These are phyloP conservation scores for Varanus salvator DNA, from an alignment of 2,113 vertebrate species.

Conservation along the genomic window DNA sequence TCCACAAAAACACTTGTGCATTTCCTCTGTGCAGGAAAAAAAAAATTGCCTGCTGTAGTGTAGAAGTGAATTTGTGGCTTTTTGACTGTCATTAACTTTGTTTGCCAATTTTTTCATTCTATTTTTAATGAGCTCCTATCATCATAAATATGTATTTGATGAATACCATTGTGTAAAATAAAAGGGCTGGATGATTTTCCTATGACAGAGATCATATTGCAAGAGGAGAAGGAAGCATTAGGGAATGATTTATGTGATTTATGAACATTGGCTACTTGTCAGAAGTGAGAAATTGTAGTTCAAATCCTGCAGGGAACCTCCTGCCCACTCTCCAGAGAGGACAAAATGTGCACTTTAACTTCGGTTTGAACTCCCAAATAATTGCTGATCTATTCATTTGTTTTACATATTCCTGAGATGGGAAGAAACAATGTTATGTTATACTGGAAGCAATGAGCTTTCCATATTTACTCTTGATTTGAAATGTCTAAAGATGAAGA, in stretches of 20 bases:
- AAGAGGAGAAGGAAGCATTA: slow-evolving; percentile 31
- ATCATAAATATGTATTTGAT: slow-evolving; percentile 41
- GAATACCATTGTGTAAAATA: slow-evolving; percentile 25
- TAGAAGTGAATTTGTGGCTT: slow-evolving; percentile 7
- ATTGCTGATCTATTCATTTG: slow-evolving; percentile 33
- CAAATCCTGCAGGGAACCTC: slow-evolving; percentile 38
- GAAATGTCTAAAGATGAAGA: slow-evolving; percentile 37
- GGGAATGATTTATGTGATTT: slow-evolving; percentile 52
- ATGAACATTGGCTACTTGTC: slow-evolving; percentile 48
- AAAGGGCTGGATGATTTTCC: slow-evolving; percentile 36
- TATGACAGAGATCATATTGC: slow-evolving; percentile 23
- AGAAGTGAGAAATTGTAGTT: slow-evolving; percentile 53
- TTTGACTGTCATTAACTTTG: neutral
- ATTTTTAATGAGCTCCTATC: neutral
- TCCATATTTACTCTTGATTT: slow-evolving; percentile 25
- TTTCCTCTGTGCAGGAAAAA: neutral
- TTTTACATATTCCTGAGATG: slow-evolving; percentile 38
- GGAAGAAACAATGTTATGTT: neutral
- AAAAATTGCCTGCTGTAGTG: neutral
- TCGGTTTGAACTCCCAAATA: slow-evolving; percentile 54
- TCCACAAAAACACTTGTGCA: neutral
- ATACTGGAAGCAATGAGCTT: slow-evolving; percentile 31
- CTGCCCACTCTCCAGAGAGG: neutral
- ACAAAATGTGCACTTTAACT: slow-evolving; percentile 54
- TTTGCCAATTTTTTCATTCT: neutral